Conservation (phyloP, 1,140 invertebrate species). For the Drosophila bocqueti region DNA sequence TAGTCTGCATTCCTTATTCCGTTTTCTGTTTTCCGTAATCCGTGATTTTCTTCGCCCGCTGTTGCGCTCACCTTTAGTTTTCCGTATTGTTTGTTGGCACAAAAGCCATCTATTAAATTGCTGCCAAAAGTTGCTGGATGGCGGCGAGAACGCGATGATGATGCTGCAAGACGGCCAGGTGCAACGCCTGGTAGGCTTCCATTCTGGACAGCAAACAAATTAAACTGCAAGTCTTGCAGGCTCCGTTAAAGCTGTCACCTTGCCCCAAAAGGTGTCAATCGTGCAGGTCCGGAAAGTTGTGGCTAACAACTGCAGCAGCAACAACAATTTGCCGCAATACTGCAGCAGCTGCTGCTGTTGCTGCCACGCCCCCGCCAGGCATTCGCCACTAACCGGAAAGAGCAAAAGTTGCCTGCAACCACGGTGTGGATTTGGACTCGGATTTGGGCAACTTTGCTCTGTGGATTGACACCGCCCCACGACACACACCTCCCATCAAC, state of each 20-base stretch:
- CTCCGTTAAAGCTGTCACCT: conserved; percentile 63
- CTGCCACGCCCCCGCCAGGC: conserved; percentile 17
- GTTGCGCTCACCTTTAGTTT: conserved; percentile 8
- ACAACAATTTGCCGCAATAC: conserved; percentile 47
- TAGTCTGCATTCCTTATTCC: neutral
- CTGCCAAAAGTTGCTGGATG: conserved; percentile 32
- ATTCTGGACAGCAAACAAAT: conserved; percentile 48
- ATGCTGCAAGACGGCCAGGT: conserved; percentile 20
- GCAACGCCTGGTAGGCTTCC: conserved; percentile 40
- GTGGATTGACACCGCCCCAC: conserved; percentile 52
- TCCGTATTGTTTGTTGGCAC: conserved; percentile 43
- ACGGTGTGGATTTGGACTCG: conserved; percentile 59
- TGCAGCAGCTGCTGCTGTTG: conserved; percentile 38
- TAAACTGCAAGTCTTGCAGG: conserved; percentile 43
- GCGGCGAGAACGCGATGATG: conserved; percentile 18
- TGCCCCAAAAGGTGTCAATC: conserved; percentile 75
- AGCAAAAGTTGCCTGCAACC: conserved; percentile 76
- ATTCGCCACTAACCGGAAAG: conserved; percentile 64
- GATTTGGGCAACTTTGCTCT: conserved; percentile 61
- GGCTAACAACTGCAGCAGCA: conserved; percentile 46
- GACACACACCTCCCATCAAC: neutral
- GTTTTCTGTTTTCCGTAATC: conserved; percentile 18
- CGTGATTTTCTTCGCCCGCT: neutral
- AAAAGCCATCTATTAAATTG: conserved; percentile 59
- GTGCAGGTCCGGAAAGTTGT: conserved; percentile 69